phyloP scores from a whole-genome alignment of 2,888 invertebrate genomes.

The Orthonychiurus folsomi region DNA sequence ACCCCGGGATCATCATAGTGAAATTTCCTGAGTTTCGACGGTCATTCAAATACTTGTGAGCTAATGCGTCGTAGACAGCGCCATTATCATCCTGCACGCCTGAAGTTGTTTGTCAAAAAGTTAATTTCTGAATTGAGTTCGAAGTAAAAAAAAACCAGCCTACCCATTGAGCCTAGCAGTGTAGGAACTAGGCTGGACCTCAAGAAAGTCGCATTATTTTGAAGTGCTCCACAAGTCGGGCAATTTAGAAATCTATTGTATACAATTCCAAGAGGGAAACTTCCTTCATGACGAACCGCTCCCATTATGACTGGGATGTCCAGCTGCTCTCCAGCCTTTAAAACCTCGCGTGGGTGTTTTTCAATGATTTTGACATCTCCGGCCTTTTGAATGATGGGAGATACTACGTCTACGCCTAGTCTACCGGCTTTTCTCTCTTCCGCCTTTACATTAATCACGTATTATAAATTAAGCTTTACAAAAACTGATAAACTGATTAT shows the following conservation, averaged over 20 bases:
- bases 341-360: conserved; percentile 27
- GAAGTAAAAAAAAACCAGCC: conserved; percentile 8
- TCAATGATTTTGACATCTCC: conserved; percentile 23
- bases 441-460: conserved; percentile 16
- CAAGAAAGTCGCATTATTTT: conserved; percentile 25
- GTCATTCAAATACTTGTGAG: conserved; percentile 45
- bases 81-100: conserved; percentile 47
- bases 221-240: conserved; percentile 14
- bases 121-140: conserved; percentile 1
- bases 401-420: conserved; percentile 32
- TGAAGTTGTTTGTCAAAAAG: conserved; percentile 14
- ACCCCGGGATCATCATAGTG: conserved; percentile 45
- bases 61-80: conserved; percentile 45
- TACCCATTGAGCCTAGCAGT: conserved; percentile 30
- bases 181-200: conserved; percentile 26
- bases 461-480: background rate
- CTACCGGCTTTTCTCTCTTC: conserved; percentile 29
- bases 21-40: conserved; percentile 45
- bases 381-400: conserved; percentile 31
- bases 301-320: conserved; percentile 40
- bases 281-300: conserved; percentile 40
- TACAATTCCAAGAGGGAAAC: conserved; percentile 36
- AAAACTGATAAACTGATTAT: background rate
- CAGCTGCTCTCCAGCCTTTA: conserved; percentile 27
- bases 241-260: conserved; percentile 29